phyloP scores from a whole-genome alignment of 2,888 invertebrate species.

The Lacanobia wlatinum region DNA sequence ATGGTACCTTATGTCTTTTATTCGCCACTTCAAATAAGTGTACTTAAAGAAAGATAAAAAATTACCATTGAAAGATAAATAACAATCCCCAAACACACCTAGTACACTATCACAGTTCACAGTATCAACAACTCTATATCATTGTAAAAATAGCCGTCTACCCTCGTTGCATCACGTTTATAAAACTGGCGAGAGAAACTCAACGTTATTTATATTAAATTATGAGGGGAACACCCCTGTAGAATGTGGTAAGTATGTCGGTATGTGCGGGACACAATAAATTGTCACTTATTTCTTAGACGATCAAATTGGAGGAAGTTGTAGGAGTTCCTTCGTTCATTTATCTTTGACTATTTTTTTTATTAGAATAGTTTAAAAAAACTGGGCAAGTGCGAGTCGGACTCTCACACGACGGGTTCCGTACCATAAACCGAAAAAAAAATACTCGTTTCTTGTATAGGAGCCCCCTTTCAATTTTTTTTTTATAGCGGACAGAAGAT shows the following conservation, averaged over 20 bases:
- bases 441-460: too few species aligned
- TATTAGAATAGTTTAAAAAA: too few species aligned
- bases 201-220: conserved; percentile 86
- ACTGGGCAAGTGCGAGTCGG: too few species aligned
- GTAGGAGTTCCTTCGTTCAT: neutral
- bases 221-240: conserved; percentile 71
- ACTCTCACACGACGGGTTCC: too few species aligned
- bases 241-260: conserved; percentile 44
- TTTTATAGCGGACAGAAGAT: too few species aligned
- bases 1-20: too few species aligned
- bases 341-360: too few species aligned
- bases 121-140: conserved; percentile 69
- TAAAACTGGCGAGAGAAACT: conserved; percentile 79
- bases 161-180: conserved; percentile 78
- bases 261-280: conserved; percentile 38
- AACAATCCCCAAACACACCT: neutral
- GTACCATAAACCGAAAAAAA: too few species aligned
- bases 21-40: too few species aligned
- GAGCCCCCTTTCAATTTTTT: too few species aligned
- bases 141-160: conserved; percentile 64
- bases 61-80: neutral
- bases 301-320: conserved; percentile 18
- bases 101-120: neutral
- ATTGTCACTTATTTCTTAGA: conserved; percentile 41
- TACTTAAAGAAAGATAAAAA: neutral